Percentiles rank a stretch among this genome's conserved stretches.
These are phyloP conservation scores for Sceloporus tristichus DNA, from an alignment of 2,113 vertebrate genomes.

Conservation along the genomic window DNA sequence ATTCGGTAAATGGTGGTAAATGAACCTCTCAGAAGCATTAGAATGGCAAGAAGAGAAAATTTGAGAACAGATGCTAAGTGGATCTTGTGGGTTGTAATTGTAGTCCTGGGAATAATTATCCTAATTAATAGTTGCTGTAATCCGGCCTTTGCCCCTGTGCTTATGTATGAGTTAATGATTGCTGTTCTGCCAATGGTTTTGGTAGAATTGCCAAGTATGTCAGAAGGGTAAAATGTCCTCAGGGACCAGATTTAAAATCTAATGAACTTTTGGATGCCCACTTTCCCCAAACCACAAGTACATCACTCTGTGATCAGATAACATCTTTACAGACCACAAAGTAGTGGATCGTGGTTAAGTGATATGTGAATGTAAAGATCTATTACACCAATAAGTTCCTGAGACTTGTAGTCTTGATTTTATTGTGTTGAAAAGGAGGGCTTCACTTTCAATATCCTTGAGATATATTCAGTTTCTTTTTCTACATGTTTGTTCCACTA, in stretches of 20 bases:
- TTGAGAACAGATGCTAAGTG: slow-evolving; percentile 87
- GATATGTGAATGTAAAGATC: slow-evolving; percentile 76
- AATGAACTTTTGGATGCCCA: slow-evolving; percentile 81
- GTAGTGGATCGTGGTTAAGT: slow-evolving; percentile 46
- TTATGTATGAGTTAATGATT: slow-evolving; percentile 75
- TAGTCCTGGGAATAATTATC: slow-evolving; percentile 91
- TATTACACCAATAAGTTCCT: slow-evolving; percentile 76
- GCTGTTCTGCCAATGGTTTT: slow-evolving; percentile 68
- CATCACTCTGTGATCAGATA: slow-evolving; percentile 85
- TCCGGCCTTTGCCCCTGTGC: slow-evolving; percentile 75
- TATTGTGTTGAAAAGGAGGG: slow-evolving; percentile 30
- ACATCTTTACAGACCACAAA: slow-evolving; percentile 79
- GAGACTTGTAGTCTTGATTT: slow-evolving; percentile 61
- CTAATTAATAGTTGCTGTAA: slow-evolving; percentile 95
- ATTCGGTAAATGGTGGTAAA: slow-evolving; percentile 90
- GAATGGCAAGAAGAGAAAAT: slow-evolving; percentile 80
- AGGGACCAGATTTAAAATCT: slow-evolving; percentile 78
- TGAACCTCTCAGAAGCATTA: slow-evolving; percentile 84
- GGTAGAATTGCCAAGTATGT: slow-evolving; percentile 83
- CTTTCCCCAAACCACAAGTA: slow-evolving; percentile 85
- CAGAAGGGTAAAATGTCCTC: slow-evolving; percentile 85
- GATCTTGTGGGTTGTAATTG: slow-evolving; percentile 92
- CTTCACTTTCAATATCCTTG: slow-evolving; percentile 46
- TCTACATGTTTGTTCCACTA: slow-evolving; percentile 36
- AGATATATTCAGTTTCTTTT: slow-evolving; percentile 28